Conservation (phyloP, 2,888 invertebrate species). For the Cataglyphis altisquamis region DNA sequence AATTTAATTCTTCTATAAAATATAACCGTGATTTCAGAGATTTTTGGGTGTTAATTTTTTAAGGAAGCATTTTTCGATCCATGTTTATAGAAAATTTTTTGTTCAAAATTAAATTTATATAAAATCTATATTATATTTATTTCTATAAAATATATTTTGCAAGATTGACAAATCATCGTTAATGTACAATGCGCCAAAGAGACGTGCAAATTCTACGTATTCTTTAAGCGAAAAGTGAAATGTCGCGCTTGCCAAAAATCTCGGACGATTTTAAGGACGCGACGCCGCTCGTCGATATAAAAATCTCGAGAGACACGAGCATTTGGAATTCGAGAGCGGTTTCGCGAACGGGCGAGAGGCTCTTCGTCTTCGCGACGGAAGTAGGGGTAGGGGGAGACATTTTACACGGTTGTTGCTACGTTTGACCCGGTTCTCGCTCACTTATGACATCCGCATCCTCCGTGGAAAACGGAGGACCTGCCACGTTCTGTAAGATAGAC, state of each 20-base stretch:
- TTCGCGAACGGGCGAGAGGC: conserved; percentile 3
- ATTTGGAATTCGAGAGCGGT: background rate
- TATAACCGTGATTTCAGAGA: no score
- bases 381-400: conserved; percentile 31
- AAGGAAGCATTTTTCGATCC: no score
- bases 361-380: conserved; percentile 12
- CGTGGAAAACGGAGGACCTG: conserved; percentile 31
- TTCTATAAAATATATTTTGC: background rate
- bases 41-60: no score
- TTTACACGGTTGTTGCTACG: conserved; percentile 49
- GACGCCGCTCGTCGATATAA: conserved; percentile 5
- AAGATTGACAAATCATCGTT: background rate
- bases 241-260: conserved; percentile 1
- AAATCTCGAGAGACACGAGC: conserved; percentile 15
- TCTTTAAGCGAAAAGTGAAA: background rate
- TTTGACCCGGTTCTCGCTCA: conserved; percentile 63
- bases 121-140: background rate
- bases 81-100: no score
- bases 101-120: no score
- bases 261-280: background rate
- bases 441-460: conserved; percentile 57
- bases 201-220: background rate
- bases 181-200: background rate
- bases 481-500: conserved; percentile 55
- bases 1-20: no score